Conservation (phyloP, 2,888 invertebrate genomes). For the Ommatoiulus sabulosus region DNA sequence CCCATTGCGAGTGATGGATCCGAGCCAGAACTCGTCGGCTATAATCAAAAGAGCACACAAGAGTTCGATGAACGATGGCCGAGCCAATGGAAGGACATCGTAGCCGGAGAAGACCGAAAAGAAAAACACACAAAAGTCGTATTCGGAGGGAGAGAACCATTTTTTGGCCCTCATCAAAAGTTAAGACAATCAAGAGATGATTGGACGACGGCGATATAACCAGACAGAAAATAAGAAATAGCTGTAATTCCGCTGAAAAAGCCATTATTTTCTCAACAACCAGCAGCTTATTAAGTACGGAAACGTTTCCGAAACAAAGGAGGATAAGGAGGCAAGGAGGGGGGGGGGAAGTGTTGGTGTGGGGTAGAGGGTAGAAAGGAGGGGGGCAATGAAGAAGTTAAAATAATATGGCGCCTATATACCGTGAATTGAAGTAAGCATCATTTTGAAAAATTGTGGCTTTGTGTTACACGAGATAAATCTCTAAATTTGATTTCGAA, state of each 20-base stretch:
- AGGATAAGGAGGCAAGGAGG: not conserved
- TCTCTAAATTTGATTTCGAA: conserved; percentile 40
- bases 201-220: not conserved
- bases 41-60: conserved; percentile 16
- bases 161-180: not conserved
- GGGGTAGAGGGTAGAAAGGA: not conserved
- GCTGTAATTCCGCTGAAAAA: not conserved
- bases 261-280: conserved; percentile 5
- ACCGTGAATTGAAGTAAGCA: conserved; percentile 3
- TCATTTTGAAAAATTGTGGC: conserved; percentile 43
- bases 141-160: not conserved
- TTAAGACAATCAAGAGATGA: conserved; percentile 30
- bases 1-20: not conserved
- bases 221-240: not conserved
- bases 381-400: not conserved
- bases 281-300: not conserved
- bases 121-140: conserved; percentile 3
- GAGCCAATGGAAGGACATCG: conserved; percentile 7
- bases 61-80: conserved; percentile 13
- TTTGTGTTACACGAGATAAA: conserved; percentile 43
- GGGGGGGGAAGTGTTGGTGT: not conserved
- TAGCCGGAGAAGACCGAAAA: not conserved
- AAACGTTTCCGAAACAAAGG: not conserved
- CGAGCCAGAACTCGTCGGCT: not conserved
- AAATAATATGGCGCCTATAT: not conserved